Evolutionary conservation across 37 sponge, comb jelly and placozoan genomes (phyloP), one percentile per base, ranked within the genome.

Genomic region (Halichondria panicea): DNA sequence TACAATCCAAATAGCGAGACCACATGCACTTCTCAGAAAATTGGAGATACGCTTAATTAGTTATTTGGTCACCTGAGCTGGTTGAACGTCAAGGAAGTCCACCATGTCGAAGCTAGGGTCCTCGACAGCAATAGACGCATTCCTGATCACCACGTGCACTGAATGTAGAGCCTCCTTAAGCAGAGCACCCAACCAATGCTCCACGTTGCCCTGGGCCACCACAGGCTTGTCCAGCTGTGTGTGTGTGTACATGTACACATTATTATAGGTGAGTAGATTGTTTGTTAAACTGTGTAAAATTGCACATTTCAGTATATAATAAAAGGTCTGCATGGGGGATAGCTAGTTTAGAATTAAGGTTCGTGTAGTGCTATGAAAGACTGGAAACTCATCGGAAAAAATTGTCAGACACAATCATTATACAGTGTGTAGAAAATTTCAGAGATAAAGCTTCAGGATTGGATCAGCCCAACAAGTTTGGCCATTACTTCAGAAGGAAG

Each of bases 161-260:
- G 95, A 92, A 13, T 70, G 75, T 40, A 79, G 87, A 19, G 89
- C 81, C 67, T 53, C 63, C 0, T 71, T 68, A 21, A 94, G 71
- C 5, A 97, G 86, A 9, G 67, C 64, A 1, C 98, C 90, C 31
- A 97, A 78, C 98, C 98, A 97, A 53, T 62, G 44, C 87, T 97
- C 98, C 22, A 97, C 98, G 75, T 94, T 92, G 7, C 95, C 95
- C 43, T 79, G 78, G 0, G 98, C 95, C 88, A 94, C 84, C 33
- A 97, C 93, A 3, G 98, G 81, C 60, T 89, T 84, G 62, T 95
- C 98, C 60, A 97, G 80, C 81, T 92, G 59, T 28, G 28, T 19
- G 37, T 19, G 30, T 30, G 24, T 45, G 45, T 24, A 32, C 22
- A 11, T 18, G 15, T 18, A 25, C 61, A 59, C 27, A 25, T 13